Evolutionary conservation across 92 coral and sea anemone genomes (phyloP), one percentile per base, ranked within the genome.

Genomic region (Virgularia gustaviana): DNA sequence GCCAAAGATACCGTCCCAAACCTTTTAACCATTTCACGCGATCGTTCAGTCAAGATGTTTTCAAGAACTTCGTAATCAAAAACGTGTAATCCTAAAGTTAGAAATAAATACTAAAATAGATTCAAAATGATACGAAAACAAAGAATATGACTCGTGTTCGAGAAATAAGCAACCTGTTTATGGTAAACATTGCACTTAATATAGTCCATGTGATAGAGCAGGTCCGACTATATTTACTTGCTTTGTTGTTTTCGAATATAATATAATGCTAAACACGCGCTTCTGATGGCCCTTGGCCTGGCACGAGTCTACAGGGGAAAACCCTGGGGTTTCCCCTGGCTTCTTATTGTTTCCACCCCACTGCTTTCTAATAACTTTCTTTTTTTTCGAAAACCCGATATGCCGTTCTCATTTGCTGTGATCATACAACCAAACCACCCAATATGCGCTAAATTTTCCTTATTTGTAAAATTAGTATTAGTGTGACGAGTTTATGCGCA

Each of bases 271-370:
- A 8, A 39, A 39, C 29, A 25, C n/a, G 63, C 38, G 29, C n/a
- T 39, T 4, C 2, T 10, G 19, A 8, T 6, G 9, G 41, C 57
- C 41, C 20, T 8, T 0, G 30, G 58, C 28, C 58, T 52, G 58
- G 73, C 35, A 15, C 73, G 57, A 31, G 58, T 36, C 57, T 32
- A 45, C 66, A 31, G 75, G 75, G 61, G 32, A 68, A 68, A 49
- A 59, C 75, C 75, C 61, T 20, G 68, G 56, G 51, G n/a, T 68
- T 68, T 19, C 61, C 36, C 75, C 36, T 31, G 51, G 42, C 15
- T 31, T 27, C 16, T 1, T 16, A 55, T 55, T 6, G 31, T 23
- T 2, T 0, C 15, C 16, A 33, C 24, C 3, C 34, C 34, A 13
- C 16, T 12, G 37, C 15, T 6, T 57, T 0, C 34, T 28, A 25